These are phyloP conservation scores for Brassicogethes aeneus DNA, from an alignment of 2,888 invertebrate species.

Conservation along the genomic window DNA sequence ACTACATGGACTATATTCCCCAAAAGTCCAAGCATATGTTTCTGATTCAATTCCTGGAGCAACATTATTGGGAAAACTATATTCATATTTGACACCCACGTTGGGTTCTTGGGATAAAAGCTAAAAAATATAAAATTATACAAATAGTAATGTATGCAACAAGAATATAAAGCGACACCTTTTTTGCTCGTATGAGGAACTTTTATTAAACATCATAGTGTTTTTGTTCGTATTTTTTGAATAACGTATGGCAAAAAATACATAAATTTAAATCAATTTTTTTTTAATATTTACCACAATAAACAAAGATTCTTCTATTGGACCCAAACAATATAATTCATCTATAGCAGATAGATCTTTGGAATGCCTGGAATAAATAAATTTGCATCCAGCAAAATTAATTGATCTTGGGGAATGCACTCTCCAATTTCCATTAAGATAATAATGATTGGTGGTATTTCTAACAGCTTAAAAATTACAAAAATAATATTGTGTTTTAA, in stretches of 20 bases:
- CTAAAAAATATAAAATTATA: slow-evolving; percentile 39
- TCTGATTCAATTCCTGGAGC: slow-evolving; percentile 57
- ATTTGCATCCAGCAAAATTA: slow-evolving; percentile 73
- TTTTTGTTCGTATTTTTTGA: too few species aligned
- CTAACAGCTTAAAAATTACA: slow-evolving; percentile 56
- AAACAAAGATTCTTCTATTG: slow-evolving; percentile 81
- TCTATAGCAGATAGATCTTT: slow-evolving; percentile 79
- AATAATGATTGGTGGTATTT: slow-evolving; percentile 73
- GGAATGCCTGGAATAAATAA: slow-evolving; percentile 79
- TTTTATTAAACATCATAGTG: too few species aligned
- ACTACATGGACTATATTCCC: slow-evolving; percentile 71
- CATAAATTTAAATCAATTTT: neutral
- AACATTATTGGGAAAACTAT: slow-evolving; percentile 71
- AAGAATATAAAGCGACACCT: neutral
- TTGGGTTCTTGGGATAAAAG: slow-evolving; percentile 74
- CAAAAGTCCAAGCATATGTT: slow-evolving; percentile 76
- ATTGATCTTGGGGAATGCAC: slow-evolving; percentile 82
- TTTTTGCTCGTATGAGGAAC: neutral
- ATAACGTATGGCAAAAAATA: neutral
- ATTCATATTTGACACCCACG: slow-evolving; percentile 82
- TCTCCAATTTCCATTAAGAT: slow-evolving; percentile 90
- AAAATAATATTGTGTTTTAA: neutral
- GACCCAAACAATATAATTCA: slow-evolving; percentile 73
- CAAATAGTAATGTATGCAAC: neutral
- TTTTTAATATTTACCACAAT: slow-evolving; percentile 57